phyloP scores from a whole-genome alignment of 2,888 invertebrate species.

The Eupithecia subfuscata region DNA sequence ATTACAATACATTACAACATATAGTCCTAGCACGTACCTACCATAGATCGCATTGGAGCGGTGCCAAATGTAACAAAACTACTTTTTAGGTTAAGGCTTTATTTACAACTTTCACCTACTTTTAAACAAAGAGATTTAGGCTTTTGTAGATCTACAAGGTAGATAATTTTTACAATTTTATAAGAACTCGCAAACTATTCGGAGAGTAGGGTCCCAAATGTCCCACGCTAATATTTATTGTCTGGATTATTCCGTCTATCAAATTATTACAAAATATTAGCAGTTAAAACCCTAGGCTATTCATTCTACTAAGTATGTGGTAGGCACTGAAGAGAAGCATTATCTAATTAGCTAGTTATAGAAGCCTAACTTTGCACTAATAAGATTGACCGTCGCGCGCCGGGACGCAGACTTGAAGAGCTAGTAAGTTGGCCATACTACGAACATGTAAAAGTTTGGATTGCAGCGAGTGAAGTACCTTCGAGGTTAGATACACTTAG shows the following conservation, averaged over 20 bases:
- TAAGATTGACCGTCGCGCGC: conserved; percentile 2
- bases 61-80: conserved; percentile 45
- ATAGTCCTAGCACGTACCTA: background rate
- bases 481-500: conserved; percentile 16
- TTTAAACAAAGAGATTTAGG: conserved; percentile 20
- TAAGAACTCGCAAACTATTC: background rate
- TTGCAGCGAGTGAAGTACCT: background rate
- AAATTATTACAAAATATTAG: background rate
- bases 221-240: background rate
- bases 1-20: background rate
- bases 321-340: background rate
- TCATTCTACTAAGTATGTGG: background rate
- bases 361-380: conserved; percentile 13
- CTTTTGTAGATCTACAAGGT: background rate
- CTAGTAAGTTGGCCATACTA: conserved; percentile 7
- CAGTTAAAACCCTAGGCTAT: background rate
- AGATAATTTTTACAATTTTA: background rate
- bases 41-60: conserved; percentile 32
- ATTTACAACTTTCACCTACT: conserved; percentile 36
- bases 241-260: background rate
- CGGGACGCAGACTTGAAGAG: conserved; percentile 11
- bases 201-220: background rate
- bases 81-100: conserved; percentile 42
- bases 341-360: conserved; percentile 13
- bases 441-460: conserved; percentile 21